Evolutionary conservation across 64 coral and sea anemone genomes (phyloP), one percentile per base, ranked within the genome.

Genomic region (Porites australiensis): DNA sequence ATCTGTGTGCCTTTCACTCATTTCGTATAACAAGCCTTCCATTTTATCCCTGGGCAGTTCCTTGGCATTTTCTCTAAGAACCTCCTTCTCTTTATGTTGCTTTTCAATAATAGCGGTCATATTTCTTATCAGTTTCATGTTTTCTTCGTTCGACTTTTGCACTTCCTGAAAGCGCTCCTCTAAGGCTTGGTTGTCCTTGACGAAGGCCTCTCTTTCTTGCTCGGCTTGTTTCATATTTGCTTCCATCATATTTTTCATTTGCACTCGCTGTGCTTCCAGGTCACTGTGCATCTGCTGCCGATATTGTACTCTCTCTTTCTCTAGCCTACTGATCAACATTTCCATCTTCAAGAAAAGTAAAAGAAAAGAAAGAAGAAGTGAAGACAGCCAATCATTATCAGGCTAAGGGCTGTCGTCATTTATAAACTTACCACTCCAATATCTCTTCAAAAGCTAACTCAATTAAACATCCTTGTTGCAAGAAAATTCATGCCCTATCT

Each of bases 211-310:
- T 79, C 75, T 54, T 53, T 93, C 91, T 14, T 59, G 61, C 52
- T 54, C 43, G 44, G 87, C n/a, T 79, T 88, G 74, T 3, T 88
- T 8, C 91, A 93, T 93, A 86, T 93, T 88, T 23, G 83, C 91
- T 44, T 72, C 63, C 64, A 93, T 48, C 84, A 87, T 80, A 75
- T 88, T 93, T 82, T 87, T 65, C 72, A 93, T 57, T 82, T 93
- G 90, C 51, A 87, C 72, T 62, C 58, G 64, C 58, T 87, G 82
- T 78, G 86, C 45, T 45, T 65, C 21, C 62, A 87, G 74, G 6
- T 93, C 90, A 78, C 45, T 82, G 59, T 87, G 82, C 51, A 93
- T 86, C 72, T 87, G 90, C 57, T 93, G 70, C 15, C 82, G 90
- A 46, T 87, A 79, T 73, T 85, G 73, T 22, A 43, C 9, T 22